Evolutionary conservation across 1,140 invertebrate genomes (phyloP), one percentile per base, ranked within the genome.

Genomic region (Drosophila orosa): DNA sequence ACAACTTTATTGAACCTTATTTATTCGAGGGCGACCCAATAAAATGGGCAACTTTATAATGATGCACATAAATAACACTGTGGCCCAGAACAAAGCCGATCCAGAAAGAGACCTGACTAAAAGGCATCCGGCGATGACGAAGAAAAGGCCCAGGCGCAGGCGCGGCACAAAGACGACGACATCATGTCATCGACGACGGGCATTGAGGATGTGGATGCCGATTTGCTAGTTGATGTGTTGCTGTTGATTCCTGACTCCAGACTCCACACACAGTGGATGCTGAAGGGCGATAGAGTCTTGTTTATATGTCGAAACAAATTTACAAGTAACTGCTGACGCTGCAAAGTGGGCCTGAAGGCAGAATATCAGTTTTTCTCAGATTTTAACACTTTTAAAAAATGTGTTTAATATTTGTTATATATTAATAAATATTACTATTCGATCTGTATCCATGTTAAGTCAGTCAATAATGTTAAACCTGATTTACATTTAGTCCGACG

Each of bases 11-110:
- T 90, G 85, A 76, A 48, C 68, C 69, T 90, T 85, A 82, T 90
- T 90, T 90, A 90, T 90, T 90, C 86, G 80, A 90, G 81, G 78
- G 81, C 81, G 82, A 85, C 62, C 78, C 85, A 90, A 90, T 90
- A 90, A 90, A 90, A 81, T 85, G 81, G 78, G 69, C 78, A 77
- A 82, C 81, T 90, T 90, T 90, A 90, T 85, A 90, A 90, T 90
- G 85, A 90, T 73, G 71, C 74, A 67, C 81, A 85, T 90, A 90
- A 90, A 90, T 86, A 90, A 90, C 66, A 22, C 74, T 31, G 29
- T 44, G 40, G 22, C 31, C 12, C 54, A 42, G 61, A 74, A 69
- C 75, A 72, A 62, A 78, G 66, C 74, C 29, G 29, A 37, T 29
- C 40, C 31, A 35, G 25, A 47, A 37, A 47, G 27, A 58, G 42